A percentile compares a stretch with the other conserved stretches of the same genome.
phyloP scores from a whole-genome alignment of 1,140 invertebrate species.

The Acarapis woodi region DNA sequence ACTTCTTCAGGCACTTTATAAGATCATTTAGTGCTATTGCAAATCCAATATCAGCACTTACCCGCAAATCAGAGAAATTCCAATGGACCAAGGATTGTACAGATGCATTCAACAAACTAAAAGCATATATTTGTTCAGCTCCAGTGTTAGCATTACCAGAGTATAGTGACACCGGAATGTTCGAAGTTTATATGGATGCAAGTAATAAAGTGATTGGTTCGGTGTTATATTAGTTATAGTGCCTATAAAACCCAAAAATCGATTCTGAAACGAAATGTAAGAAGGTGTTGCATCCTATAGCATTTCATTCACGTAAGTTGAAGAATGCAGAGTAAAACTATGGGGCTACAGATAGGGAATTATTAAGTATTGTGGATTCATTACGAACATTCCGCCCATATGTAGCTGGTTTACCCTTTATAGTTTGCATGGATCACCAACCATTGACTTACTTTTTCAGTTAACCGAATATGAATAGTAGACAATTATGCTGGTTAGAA shows the following conservation, averaged over 20 bases:
- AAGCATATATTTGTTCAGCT: slow-evolving; percentile 14
- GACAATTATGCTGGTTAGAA: background rate
- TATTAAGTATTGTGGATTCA: slow-evolving; percentile 20
- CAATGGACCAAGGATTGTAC: background rate
- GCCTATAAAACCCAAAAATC: too few relatives aligned
- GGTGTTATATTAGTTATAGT: slow-evolving; percentile 5
- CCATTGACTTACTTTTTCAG: slow-evolving; percentile 14
- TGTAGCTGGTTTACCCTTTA: slow-evolving; percentile 18
- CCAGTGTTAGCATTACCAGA: slow-evolving; percentile 12
- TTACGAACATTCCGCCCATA: slow-evolving; percentile 23
- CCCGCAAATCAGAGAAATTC: slow-evolving; percentile 4
- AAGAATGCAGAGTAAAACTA: slow-evolving; percentile 19
- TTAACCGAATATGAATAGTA: slow-evolving; percentile 10
- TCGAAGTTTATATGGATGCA: slow-evolving; percentile 9
- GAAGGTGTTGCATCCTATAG: slow-evolving; percentile 4
- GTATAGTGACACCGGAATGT: slow-evolving; percentile 1
- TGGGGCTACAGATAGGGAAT: slow-evolving; percentile 24
- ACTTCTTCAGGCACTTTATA: slow-evolving; percentile 14
- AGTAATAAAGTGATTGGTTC: slow-evolving; percentile 9
- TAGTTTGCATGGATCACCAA: slow-evolving; percentile 21
- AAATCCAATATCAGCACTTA: slow-evolving; percentile 7
- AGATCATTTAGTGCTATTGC: slow-evolving; percentile 11
- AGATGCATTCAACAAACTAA: slow-evolving; percentile 1
- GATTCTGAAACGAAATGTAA: slow-evolving; percentile 1
- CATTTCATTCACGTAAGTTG: slow-evolving; percentile 10